These are phyloP conservation scores for Cephalophus harveyi DNA, from an alignment of 2,113 vertebrate genomes.

Conservation along the genomic window DNA sequence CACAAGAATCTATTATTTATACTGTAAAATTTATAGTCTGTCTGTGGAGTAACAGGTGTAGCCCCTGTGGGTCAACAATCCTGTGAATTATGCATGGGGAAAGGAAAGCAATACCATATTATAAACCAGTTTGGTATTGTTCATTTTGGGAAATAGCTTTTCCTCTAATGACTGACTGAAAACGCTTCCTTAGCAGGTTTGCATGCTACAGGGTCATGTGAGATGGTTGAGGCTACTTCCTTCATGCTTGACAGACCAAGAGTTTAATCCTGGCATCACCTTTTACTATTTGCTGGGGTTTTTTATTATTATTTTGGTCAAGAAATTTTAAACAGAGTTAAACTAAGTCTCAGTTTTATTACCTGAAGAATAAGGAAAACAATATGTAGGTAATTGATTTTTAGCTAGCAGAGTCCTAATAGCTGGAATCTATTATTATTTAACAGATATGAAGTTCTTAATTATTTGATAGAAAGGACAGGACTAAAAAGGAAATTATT, in stretches of 20 bases:
- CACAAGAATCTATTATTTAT: conserved; percentile 78
- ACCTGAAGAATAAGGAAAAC: not conserved
- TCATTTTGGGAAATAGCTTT: conserved; percentile 65
- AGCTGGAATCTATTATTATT: not conserved
- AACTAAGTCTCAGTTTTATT: not conserved
- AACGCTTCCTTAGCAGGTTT: not conserved
- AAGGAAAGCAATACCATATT: conserved; percentile 57
- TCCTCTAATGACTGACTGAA: not conserved
- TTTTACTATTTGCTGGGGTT: not conserved
- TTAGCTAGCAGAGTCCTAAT: not conserved
- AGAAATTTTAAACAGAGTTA: not conserved
- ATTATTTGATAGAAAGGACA: not conserved
- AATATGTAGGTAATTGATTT: not conserved
- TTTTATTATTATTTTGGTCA: not conserved
- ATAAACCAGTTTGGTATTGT: conserved; percentile 60
- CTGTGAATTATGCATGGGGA: conserved; percentile 77
- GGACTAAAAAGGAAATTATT: not conserved
- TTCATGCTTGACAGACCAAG: not conserved
- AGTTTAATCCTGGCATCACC: not conserved
- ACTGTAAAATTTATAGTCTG: conserved; percentile 74
- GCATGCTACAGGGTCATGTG: too few relatives aligned
- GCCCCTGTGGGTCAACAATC: conserved; percentile 67
- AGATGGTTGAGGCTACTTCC: not conserved
- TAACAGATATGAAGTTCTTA: not conserved
- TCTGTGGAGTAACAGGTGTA: conserved; percentile 72